Percentiles rank a stretch among this genome's conserved stretches.
These are phyloP conservation scores for Chelon labrosus DNA, from an alignment of 2,797 vertebrate genomes.

Conservation along the genomic window DNA sequence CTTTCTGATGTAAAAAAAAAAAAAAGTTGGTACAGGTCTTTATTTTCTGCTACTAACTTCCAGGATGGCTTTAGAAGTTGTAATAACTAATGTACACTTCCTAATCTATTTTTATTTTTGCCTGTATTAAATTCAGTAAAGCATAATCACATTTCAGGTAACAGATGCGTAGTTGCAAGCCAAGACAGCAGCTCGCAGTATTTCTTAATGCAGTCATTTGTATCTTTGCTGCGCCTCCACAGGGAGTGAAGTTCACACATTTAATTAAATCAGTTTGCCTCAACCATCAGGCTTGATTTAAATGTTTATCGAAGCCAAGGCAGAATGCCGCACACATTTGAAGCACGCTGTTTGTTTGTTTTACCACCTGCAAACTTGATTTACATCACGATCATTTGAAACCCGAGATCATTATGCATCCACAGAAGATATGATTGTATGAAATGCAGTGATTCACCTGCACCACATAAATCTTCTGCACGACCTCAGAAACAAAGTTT, in stretches of 20 bases:
- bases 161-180: constrained; percentile 41
- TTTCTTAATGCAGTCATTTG: constrained; percentile 49
- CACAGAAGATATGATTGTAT: constrained; percentile 23
- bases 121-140: constrained; percentile 37
- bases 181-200: constrained; percentile 20
- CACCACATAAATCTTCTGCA: constrained; percentile 22
- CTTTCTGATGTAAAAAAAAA: constrained; percentile 14
- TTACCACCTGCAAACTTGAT: constrained; percentile 10
- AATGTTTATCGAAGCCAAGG: constrained; percentile 45
- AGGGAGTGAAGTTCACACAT: constrained; percentile 34
- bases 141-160: constrained; percentile 32
- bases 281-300: constrained; percentile 51
- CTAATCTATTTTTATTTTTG: constrained; percentile 36
- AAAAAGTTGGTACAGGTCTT: constrained; percentile 21
- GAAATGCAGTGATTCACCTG: constrained; percentile 15
- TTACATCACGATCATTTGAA: constrained; percentile 14
- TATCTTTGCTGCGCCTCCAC: constrained; percentile 43
- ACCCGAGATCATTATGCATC: constrained; percentile 16
- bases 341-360: constrained; percentile 23
- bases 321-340: constrained; percentile 22
- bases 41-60: constrained; percentile 15
- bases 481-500: constrained; percentile 16
- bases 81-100: constrained; percentile 13
- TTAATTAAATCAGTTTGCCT: constrained; percentile 56
- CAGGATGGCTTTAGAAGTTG: constrained; percentile 26